Conservation (phyloP, 2,888 invertebrate genomes). For the Limnephilus lunatus region DNA sequence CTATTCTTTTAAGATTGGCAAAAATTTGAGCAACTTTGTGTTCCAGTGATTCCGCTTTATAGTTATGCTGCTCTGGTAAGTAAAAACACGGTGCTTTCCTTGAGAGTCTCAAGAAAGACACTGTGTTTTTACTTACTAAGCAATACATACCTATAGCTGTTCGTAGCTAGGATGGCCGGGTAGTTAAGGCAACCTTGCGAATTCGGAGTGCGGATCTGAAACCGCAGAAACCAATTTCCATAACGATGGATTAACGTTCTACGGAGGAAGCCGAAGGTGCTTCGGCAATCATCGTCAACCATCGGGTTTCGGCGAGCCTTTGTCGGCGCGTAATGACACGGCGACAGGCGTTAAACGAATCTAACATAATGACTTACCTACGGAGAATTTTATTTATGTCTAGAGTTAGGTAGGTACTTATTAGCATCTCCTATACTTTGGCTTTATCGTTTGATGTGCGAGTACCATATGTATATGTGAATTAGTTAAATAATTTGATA, state of each 20-base stretch:
- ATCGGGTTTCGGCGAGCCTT: conserved; percentile 20
- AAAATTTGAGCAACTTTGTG: neutral
- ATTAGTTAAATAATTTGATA: no score
- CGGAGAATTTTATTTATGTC: neutral
- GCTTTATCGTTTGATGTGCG: neutral
- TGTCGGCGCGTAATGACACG: conserved; percentile 41
- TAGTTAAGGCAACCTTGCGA: conserved; percentile 37
- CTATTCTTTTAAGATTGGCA: neutral
- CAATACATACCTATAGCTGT: neutral
- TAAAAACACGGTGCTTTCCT: no score
- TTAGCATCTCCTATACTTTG: neutral
- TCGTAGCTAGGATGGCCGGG: neutral
- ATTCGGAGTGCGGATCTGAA: conserved; percentile 35
- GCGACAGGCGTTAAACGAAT: conserved; percentile 35
- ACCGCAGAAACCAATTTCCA: conserved; percentile 60
- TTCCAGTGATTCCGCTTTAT: neutral
- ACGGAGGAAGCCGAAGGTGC: neutral
- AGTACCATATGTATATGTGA: no score
- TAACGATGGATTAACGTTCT: conserved; percentile 38
- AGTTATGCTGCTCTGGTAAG: no score
- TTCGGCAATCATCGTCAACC: neutral
- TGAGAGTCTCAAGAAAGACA: no score
- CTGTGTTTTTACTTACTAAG: no score
- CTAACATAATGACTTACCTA: neutral
- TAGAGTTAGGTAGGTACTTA: neutral